Evolutionary conservation across 1,140 invertebrate genomes (phyloP).

Genomic region (Drosophila sturtevanti): DNA sequence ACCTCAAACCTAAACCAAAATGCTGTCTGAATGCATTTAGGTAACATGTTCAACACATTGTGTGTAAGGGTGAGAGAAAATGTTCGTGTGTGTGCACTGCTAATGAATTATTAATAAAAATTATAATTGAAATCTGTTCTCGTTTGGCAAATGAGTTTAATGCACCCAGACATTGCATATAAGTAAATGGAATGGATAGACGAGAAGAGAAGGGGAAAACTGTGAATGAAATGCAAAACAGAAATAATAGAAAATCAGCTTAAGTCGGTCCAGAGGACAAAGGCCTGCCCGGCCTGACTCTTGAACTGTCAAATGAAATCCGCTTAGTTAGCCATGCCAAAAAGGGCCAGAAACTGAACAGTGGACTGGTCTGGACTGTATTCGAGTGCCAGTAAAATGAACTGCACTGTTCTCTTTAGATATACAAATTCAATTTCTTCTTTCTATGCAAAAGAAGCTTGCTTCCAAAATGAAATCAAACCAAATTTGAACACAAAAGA

Average conservation of each 20-base stretch:
- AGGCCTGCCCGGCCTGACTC: slow-evolving; percentile 46
- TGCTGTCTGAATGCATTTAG: slow-evolving; percentile 54
- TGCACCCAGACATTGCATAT: slow-evolving; percentile 49
- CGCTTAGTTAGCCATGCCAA: slow-evolving; percentile 56
- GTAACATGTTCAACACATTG: slow-evolving; percentile 53
- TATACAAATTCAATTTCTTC: slow-evolving; percentile 14
- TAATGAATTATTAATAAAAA: slow-evolving; percentile 78
- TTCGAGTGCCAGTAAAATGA: not conserved
- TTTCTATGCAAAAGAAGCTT: slow-evolving; percentile 9
- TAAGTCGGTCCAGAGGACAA: slow-evolving; percentile 26
- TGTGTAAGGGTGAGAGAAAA: not conserved
- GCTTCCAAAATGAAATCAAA: slow-evolving; percentile 9
- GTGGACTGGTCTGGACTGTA: not conserved
- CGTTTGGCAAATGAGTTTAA: slow-evolving; percentile 74
- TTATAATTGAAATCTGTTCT: slow-evolving; percentile 70
- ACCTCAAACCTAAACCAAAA: not conserved
- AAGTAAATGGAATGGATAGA: slow-evolving; percentile 31
- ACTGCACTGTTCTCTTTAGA: not conserved
- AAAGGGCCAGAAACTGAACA: not conserved
- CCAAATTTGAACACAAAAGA: slow-evolving; percentile 18
- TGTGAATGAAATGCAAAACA: slow-evolving; percentile 24
- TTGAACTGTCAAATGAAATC: slow-evolving; percentile 67
- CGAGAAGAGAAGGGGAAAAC: too few relatives aligned
- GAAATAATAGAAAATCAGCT: slow-evolving; percentile 73
- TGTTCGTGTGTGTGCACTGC: slow-evolving; percentile 16